These are phyloP conservation scores for Zaprionus camerounensis DNA, from an alignment of 1,140 invertebrate species.

Conservation along the genomic window DNA sequence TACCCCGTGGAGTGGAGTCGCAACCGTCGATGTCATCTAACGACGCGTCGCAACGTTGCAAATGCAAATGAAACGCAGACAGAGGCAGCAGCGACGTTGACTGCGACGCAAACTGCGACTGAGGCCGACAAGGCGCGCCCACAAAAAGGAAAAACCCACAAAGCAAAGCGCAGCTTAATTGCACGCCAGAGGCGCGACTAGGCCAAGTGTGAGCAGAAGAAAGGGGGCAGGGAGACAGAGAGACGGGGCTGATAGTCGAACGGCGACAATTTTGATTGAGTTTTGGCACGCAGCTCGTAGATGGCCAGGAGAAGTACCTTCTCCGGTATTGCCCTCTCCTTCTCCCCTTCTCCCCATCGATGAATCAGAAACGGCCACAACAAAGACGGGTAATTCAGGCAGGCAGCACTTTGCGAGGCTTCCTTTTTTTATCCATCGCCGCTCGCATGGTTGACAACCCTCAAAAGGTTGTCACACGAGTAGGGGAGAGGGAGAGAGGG, in stretches of 20 bases:
- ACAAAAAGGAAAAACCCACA: conserved; percentile 75
- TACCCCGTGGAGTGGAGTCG: conserved; percentile 39
- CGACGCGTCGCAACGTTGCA: conserved; percentile 63
- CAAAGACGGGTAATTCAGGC: conserved; percentile 58
- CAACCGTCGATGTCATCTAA: conserved; percentile 53
- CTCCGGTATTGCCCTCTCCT: not conserved
- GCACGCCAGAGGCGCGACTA: conserved; percentile 45
- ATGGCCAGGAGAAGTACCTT: not conserved
- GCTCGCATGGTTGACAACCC: not conserved
- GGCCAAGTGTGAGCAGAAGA: not conserved
- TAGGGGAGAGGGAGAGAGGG: conserved; percentile 1
- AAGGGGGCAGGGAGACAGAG: not conserved
- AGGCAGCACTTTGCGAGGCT: conserved; percentile 16
- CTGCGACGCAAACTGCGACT: conserved; percentile 1
- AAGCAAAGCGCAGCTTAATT: conserved; percentile 67
- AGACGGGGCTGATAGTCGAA: conserved; percentile 40
- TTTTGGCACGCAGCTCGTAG: conserved; percentile 57
- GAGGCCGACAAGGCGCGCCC: conserved; percentile 63
- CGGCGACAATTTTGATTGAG: conserved; percentile 78
- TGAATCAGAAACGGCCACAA: conserved; percentile 58
- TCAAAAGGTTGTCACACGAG: conserved; percentile 23
- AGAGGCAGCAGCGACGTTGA: not conserved
- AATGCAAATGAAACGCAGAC: conserved; percentile 57
- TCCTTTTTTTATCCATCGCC: not conserved
- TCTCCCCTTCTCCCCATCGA: conserved; percentile 19